A percentile compares a stretch with the other conserved stretches of the same genome.
phyloP scores from a whole-genome alignment of 2,113 vertebrate species.

The Benitochromis conjunctus region DNA sequence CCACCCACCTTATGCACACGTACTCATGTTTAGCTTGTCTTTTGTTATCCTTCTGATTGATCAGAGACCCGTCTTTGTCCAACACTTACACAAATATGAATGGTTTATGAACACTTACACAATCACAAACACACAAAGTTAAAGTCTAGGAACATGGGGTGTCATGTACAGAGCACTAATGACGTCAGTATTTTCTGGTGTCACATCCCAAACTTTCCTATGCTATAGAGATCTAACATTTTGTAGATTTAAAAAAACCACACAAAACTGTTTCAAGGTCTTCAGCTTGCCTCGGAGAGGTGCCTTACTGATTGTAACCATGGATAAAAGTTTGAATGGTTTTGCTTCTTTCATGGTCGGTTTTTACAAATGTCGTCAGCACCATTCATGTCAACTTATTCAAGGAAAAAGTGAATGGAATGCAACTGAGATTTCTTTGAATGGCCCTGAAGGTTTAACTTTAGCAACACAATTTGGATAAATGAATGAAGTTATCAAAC shows the following conservation, averaged over 20 bases:
- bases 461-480: not conserved
- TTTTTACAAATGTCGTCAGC: not conserved
- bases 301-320: not conserved
- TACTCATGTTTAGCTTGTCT: not conserved
- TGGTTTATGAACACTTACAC: not conserved
- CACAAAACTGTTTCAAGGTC: not conserved
- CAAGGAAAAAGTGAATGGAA: constrained; percentile 13
- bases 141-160: not conserved
- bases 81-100: not conserved
- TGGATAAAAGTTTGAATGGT: not conserved
- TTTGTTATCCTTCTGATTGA: not conserved
- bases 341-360: not conserved
- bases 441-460: constrained; percentile 13
- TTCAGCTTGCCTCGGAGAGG: not conserved
- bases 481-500: not conserved
- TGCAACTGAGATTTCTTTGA: not conserved
- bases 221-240: not conserved
- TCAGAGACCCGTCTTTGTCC: not conserved
- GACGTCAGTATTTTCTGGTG: constrained; percentile 36
- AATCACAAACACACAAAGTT: not conserved
- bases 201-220: not conserved
- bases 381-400: not conserved
- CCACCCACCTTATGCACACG: not conserved
- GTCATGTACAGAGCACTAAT: not conserved
- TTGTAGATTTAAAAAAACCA: not conserved